phyloP scores from a whole-genome alignment of 92 coral and sea anemone genomes.

The Palythoa heliodiscus region DNA sequence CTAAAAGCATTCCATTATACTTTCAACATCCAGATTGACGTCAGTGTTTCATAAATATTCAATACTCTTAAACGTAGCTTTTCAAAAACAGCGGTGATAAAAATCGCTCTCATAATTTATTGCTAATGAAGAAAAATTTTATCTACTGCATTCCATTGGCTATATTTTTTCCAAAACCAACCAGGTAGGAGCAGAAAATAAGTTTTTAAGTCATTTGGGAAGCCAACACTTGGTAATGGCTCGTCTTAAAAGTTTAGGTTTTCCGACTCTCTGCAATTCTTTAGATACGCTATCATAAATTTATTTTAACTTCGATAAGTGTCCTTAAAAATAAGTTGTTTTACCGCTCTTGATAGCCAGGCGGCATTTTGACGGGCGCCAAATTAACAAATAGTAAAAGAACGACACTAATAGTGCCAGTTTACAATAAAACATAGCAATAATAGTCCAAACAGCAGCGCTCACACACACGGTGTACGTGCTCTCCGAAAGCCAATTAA shows the following conservation, averaged over 20 bases:
- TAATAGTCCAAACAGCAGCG: not conserved
- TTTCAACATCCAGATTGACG: not conserved
- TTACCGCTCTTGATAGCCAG: not conserved
- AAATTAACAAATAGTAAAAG: not conserved
- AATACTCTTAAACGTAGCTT: not conserved
- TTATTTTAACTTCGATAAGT: not conserved
- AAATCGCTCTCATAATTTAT: not conserved
- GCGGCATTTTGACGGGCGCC: conserved; percentile 31
- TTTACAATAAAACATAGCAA: not conserved
- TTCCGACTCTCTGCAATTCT: not conserved
- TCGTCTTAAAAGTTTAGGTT: not conserved
- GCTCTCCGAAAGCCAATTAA: conserved; percentile 9
- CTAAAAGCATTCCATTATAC: not conserved
- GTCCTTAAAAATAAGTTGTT: not conserved
- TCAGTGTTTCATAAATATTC: not conserved
- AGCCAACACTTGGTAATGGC: not conserved
- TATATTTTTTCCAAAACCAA: too few relatives aligned
- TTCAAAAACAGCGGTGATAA: not conserved
- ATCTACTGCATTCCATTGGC: too few relatives aligned
- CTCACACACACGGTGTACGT: conserved; percentile 3
- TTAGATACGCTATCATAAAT: not conserved
- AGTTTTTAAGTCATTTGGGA: not conserved
- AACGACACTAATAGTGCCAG: not conserved
- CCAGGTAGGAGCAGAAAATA: not conserved
- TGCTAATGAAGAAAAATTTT: not conserved